Conservation (phyloP, 2,888 invertebrate species). For the Meteorus colon region DNA sequence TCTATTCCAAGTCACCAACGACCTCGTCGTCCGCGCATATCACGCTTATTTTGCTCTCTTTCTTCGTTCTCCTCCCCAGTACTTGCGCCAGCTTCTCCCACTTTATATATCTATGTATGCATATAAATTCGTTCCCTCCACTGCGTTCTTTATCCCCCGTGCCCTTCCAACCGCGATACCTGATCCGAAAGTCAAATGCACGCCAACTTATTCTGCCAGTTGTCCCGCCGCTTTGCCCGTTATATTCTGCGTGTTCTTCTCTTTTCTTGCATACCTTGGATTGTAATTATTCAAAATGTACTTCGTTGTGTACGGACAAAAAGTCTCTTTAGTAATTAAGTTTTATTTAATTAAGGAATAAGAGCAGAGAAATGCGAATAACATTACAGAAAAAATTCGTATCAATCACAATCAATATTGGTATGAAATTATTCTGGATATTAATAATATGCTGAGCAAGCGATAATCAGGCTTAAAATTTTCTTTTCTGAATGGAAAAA, state of each 20-base stretch:
- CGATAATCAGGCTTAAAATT: too few species aligned
- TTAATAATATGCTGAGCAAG: too few species aligned
- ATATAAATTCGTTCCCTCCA: not conserved
- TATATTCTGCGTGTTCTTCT: constrained; percentile 19
- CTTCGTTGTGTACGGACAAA: constrained; percentile 12
- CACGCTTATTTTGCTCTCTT: not conserved
- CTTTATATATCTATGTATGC: constrained; percentile 7
- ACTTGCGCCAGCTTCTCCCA: not conserved
- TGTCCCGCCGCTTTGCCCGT: constrained; percentile 15
- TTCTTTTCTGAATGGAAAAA: too few species aligned
- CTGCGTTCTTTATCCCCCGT: constrained; percentile 29
- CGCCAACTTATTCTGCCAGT: constrained; percentile 37
- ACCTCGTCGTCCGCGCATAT: constrained; percentile 13
- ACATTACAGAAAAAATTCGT: not conserved
- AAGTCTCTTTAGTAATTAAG: not conserved
- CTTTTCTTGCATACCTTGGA: constrained; percentile 25
- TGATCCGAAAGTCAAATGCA: constrained; percentile 43
- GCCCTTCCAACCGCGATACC: constrained; percentile 46
- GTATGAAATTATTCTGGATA: too few species aligned
- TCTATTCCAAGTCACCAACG: constrained; percentile 40
- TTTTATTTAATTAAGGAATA: constrained; percentile 3
- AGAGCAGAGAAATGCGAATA: not conserved
- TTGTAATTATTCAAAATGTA: constrained; percentile 45
- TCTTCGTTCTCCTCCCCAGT: constrained; percentile 16
- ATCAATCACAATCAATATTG: too few species aligned